Conservation (phyloP, 2,888 invertebrate genomes). For the Sphaerophoria taeniata region DNA sequence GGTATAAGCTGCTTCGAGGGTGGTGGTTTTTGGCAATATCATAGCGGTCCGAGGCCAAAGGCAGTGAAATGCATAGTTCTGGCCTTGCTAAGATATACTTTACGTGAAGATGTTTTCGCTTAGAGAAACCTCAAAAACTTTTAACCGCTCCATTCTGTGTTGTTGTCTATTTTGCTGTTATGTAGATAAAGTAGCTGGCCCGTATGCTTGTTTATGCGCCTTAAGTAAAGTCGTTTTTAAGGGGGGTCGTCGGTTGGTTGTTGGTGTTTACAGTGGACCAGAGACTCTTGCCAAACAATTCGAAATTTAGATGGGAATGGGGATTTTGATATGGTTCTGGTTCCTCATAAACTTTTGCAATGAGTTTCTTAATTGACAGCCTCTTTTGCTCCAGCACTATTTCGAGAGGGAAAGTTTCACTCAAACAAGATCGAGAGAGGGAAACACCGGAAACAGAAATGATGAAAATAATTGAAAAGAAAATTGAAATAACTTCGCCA, state of each 20-base stretch:
- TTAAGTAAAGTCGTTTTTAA: constrained; percentile 44
- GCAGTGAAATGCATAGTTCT: constrained; percentile 65
- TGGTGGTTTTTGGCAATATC: neutral
- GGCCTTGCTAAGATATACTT: constrained; percentile 65
- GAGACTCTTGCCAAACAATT: too few species aligned
- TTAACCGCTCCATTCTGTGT: constrained; percentile 35
- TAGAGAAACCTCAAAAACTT: constrained; percentile 70
- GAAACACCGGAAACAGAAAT: constrained; percentile 48
- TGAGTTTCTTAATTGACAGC: constrained; percentile 74
- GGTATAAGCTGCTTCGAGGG: neutral
- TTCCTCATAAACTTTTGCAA: constrained; percentile 72
- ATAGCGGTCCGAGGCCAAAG: constrained; percentile 52
- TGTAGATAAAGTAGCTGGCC: constrained; percentile 27
- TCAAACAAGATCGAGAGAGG: neutral
- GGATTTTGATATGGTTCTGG: constrained; percentile 67
- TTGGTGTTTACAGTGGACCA: constrained; percentile 47
- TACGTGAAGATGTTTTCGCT: constrained; percentile 74
- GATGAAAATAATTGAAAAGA: constrained; percentile 71
- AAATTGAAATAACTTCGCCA: constrained; percentile 65
- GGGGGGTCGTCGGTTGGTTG: too few species aligned
- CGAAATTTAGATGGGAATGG: constrained; percentile 21
- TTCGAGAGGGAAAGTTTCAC: constrained; percentile 64
- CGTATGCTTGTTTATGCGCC: constrained; percentile 69
- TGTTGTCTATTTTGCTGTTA: neutral
- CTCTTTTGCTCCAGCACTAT: constrained; percentile 61